Conservation (phyloP, 2,113 vertebrate genomes). For the Dromiciops gliroides region DNA sequence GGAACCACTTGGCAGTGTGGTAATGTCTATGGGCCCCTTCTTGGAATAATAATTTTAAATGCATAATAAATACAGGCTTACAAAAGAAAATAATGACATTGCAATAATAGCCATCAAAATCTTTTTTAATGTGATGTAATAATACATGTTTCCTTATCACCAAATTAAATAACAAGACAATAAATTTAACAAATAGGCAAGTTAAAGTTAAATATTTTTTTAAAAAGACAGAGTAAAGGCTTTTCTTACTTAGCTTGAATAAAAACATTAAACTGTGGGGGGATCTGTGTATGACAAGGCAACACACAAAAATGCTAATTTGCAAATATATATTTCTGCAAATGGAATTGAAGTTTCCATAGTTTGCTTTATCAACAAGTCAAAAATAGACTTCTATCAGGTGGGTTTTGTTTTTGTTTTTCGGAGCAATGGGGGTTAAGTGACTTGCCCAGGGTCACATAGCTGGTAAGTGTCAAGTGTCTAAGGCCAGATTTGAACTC, state of each 20-base stretch:
- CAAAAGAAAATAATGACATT: not conserved
- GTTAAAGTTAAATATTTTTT: not conserved
- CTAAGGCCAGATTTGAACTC: too few relatives aligned
- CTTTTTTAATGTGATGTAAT: not conserved
- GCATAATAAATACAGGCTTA: not conserved
- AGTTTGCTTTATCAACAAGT: not conserved
- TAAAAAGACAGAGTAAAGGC: not conserved
- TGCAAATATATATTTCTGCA: not conserved
- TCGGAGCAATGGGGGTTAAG: too few relatives aligned
- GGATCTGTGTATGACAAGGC: not conserved
- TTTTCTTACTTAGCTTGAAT: not conserved
- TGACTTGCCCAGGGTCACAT: too few relatives aligned
- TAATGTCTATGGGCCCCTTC: not conserved
- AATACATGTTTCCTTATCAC: not conserved
- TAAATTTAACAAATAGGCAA: not conserved
- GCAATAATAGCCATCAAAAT: not conserved
- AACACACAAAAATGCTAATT: not conserved
- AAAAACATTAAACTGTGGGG: not conserved
- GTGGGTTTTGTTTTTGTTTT: too few relatives aligned
- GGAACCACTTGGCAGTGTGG: not conserved
- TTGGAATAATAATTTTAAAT: not conserved
- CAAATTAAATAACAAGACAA: not conserved
- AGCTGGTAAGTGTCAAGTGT: too few relatives aligned
- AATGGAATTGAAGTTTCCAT: not conserved
- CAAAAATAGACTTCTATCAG: not conserved